Conservation (phyloP, 2,113 vertebrate species). For the Saimiri boliviensis region DNA sequence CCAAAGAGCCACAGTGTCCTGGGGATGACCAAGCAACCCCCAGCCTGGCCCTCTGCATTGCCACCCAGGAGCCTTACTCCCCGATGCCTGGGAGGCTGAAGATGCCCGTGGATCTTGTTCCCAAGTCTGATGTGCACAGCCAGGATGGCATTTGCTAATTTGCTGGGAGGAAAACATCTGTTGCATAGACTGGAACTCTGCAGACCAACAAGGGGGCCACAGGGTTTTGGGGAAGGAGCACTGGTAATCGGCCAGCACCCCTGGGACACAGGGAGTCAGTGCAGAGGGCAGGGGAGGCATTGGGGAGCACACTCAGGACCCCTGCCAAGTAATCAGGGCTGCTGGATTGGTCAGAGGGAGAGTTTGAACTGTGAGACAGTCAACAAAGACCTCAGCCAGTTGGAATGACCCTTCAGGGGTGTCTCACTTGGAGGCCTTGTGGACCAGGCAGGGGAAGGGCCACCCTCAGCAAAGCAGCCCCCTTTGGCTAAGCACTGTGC, state of each 20-base stretch:
- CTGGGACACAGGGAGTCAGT: fast-evolving
- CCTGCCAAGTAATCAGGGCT: background rate
- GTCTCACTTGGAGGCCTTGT: fast-evolving
- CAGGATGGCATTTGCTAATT: background rate
- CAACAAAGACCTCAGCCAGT: background rate
- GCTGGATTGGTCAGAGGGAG: background rate
- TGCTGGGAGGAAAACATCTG: background rate
- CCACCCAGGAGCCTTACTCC: background rate
- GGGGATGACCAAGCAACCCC: fast-evolving
- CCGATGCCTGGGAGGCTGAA: background rate
- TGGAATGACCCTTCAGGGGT: background rate
- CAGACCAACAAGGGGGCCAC: fast-evolving
- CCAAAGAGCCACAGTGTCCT: background rate
- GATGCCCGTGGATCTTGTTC: background rate
- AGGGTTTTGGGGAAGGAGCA: background rate
- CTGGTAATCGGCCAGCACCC: fast-evolving
- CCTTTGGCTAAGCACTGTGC: background rate
- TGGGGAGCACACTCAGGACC: background rate
- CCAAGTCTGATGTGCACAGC: background rate
- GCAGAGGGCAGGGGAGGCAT: background rate
- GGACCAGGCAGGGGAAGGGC: background rate
- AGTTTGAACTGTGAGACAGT: background rate
- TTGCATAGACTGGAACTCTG: background rate
- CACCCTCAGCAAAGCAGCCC: background rate
- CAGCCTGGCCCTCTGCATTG: background rate